Percentiles rank a stretch among this genome's conserved stretches.
Evolutionary conservation across 2,797 vertebrate species (phyloP).

Genomic region (Gila robusta): DNA sequence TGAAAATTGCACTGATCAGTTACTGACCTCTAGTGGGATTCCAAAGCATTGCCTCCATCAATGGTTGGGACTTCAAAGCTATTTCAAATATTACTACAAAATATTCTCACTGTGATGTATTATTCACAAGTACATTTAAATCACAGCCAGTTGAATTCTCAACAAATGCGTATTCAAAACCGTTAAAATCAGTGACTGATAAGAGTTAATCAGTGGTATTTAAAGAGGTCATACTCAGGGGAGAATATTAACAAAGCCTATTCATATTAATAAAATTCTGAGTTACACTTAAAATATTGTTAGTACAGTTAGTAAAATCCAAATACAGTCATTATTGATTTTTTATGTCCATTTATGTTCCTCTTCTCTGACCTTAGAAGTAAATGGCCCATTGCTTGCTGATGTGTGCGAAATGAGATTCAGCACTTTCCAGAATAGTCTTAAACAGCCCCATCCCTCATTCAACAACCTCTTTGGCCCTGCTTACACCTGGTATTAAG

Average conservation of each 20-base stretch:
- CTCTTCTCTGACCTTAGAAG: not conserved
- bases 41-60: not conserved
- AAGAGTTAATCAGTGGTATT: not conserved
- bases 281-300: not conserved
- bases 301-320: not conserved
- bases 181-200: not conserved
- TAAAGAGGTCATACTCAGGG: not conserved
- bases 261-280: too few relatives aligned
- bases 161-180: not conserved
- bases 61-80: not conserved
- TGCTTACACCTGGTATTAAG: not conserved
- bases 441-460: not conserved
- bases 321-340: not conserved
- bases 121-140: not conserved
- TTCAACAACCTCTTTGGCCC: not conserved
- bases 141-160: not conserved
- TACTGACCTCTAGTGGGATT: conserved; percentile 15
- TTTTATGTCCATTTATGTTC: not conserved
- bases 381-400: not conserved
- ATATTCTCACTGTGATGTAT: not conserved
- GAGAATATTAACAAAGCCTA: too few relatives aligned
- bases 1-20: not conserved
- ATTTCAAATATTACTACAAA: not conserved
- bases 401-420: not conserved
- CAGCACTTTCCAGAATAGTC: not conserved